phyloP scores from a whole-genome alignment of 2,888 invertebrate genomes.

The Spilosoma lubricipeda region DNA sequence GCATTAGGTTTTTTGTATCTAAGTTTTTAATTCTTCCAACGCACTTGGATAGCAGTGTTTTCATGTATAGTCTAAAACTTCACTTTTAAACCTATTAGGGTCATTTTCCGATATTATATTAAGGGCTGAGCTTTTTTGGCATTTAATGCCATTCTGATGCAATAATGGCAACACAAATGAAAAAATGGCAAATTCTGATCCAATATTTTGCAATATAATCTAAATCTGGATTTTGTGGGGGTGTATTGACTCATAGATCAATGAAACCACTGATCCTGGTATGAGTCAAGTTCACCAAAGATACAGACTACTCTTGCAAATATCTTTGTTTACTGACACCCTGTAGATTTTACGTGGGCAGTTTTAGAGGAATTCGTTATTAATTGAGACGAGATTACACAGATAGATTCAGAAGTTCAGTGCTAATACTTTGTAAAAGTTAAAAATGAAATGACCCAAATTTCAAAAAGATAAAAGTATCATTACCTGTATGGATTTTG shows the following conservation, averaged over 20 bases:
- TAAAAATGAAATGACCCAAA: constrained; percentile 35
- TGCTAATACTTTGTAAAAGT: constrained; percentile 25
- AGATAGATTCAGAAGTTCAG: background rate
- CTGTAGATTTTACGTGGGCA: constrained; percentile 49
- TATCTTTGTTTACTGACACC: constrained; percentile 40
- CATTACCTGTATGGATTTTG: constrained; percentile 25
- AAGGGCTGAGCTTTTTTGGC: background rate
- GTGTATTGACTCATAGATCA: constrained; percentile 66
- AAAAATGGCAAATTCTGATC: constrained; percentile 35
- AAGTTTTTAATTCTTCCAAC: background rate
- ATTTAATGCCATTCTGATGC: background rate
- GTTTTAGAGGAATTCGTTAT: constrained; percentile 56
- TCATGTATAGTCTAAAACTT: background rate
- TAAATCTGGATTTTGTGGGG: constrained; percentile 55
- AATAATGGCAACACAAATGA: background rate
- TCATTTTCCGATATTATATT: background rate
- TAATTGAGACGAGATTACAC: constrained; percentile 22
- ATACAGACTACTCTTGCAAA: constrained; percentile 60
- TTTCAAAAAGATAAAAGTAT: constrained; percentile 37
- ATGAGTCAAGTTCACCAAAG: constrained; percentile 62
- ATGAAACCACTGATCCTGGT: constrained; percentile 59
- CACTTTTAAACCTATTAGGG: background rate
- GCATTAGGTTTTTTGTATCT: constrained; percentile 3
- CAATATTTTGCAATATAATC: constrained; percentile 44
- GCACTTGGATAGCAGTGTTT: background rate